Evolutionary conservation across 2,888 invertebrate genomes (phyloP).

Genomic region (Caenorhabditis doughertyi): DNA sequence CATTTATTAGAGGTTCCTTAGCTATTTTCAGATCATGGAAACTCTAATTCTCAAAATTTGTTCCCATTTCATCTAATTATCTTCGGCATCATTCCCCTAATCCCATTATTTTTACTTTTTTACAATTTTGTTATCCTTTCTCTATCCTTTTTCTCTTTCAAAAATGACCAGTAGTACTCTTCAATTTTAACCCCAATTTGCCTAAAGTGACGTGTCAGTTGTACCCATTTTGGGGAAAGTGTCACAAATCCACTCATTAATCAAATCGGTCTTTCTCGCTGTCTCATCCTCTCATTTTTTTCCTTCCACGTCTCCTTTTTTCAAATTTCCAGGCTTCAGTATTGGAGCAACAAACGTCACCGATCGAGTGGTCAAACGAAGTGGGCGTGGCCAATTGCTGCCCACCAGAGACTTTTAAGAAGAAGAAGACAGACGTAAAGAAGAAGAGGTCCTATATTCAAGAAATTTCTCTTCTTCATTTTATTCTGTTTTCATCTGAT

Average conservation of each 20-base stretch:
- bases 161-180: constrained; percentile 10
- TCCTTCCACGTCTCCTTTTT: background rate
- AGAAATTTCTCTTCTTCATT: constrained; percentile 1
- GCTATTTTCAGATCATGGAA: background rate
- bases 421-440: constrained; percentile 6
- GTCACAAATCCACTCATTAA: constrained; percentile 42
- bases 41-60: background rate
- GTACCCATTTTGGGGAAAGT: background rate
- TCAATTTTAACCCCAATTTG: constrained; percentile 17
- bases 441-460: background rate
- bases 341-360: constrained; percentile 59
- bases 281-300: background rate
- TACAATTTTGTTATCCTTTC: background rate
- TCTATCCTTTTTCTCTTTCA: background rate
- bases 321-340: constrained; percentile 35
- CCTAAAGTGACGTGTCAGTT: constrained; percentile 25
- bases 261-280: constrained; percentile 29
- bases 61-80: background rate
- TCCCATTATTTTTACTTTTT: background rate
- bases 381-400: constrained; percentile 59
- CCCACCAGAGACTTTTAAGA: constrained; percentile 16
- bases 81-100: background rate
- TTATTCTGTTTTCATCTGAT: constrained; percentile 24
- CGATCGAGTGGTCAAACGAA: constrained; percentile 52
- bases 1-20: too few relatives aligned